Conservation (phyloP, 2,888 invertebrate genomes). For the Spatulosminthurus flaviceps region DNA sequence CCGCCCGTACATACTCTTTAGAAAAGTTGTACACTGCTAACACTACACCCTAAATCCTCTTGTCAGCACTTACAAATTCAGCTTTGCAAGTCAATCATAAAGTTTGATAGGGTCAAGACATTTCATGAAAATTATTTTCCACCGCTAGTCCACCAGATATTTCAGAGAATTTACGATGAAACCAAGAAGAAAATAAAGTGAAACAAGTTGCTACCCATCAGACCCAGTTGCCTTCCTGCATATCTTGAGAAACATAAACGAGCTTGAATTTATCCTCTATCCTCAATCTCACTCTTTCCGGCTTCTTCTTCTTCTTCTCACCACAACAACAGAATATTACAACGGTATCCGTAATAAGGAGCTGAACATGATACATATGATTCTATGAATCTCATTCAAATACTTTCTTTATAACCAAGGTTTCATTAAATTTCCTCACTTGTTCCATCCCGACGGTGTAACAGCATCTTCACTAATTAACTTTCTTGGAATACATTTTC, state of each 20-base stretch:
- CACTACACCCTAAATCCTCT: background rate
- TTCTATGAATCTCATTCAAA: too few relatives aligned
- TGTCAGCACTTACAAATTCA: conserved; percentile 30
- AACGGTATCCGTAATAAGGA: too few relatives aligned
- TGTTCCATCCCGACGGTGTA: too few relatives aligned
- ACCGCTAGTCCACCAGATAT: conserved; percentile 12
- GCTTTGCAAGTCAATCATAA: conserved; percentile 39
- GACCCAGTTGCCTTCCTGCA: background rate
- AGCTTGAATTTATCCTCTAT: background rate
- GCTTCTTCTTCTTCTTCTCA: too few relatives aligned
- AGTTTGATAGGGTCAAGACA: conserved; percentile 45
- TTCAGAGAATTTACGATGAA: conserved; percentile 25
- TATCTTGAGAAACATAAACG: background rate
- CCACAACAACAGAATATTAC: too few relatives aligned
- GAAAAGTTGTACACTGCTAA: background rate
- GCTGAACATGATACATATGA: too few relatives aligned
- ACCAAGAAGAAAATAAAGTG: conserved; percentile 24
- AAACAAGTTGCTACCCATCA: conserved; percentile 33
- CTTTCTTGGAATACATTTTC: too few relatives aligned
- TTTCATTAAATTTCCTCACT: too few relatives aligned
- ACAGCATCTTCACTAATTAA: too few relatives aligned
- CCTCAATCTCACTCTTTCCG: too few relatives aligned
- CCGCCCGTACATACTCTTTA: background rate
- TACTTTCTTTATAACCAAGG: too few relatives aligned
- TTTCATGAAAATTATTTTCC: conserved; percentile 40